Evolutionary conservation across 2,797 vertebrate genomes (phyloP).

Genomic region (Hemitrygon akajei): DNA sequence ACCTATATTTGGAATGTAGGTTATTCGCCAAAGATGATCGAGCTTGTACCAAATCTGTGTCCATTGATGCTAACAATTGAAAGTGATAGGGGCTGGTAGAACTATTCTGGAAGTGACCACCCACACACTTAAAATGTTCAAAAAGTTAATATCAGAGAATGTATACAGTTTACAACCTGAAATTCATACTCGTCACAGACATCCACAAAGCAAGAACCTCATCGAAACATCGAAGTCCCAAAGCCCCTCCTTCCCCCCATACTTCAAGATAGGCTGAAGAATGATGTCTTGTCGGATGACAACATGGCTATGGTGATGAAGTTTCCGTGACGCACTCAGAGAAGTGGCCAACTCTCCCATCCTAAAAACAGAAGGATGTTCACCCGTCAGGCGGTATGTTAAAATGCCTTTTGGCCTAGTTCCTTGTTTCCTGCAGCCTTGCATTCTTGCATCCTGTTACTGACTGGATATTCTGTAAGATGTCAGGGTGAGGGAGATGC

Average conservation of each 20-base stretch:
- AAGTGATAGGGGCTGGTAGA: neutral
- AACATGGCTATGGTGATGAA: neutral
- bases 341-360: neutral
- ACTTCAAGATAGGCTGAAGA: neutral
- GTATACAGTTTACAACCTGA: no score
- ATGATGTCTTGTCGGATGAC: neutral
- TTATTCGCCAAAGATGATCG: neutral
- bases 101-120: neutral
- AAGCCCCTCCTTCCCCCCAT: neutral
- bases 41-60: neutral
- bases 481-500: neutral
- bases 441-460: neutral
- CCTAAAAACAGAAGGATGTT: no score
- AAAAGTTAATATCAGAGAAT: no score
- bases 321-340: neutral
- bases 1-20: neutral
- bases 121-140: no score
- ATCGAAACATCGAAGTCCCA: no score
- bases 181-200: no score
- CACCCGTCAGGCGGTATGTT: neutral
- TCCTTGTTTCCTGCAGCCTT: neutral
- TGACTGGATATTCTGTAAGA: neutral
- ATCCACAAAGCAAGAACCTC: no score
- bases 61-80: neutral
- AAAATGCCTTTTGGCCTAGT: neutral